Evolutionary conservation across 2,888 invertebrate species (phyloP).

Genomic region (Bimastos eiseni): DNA sequence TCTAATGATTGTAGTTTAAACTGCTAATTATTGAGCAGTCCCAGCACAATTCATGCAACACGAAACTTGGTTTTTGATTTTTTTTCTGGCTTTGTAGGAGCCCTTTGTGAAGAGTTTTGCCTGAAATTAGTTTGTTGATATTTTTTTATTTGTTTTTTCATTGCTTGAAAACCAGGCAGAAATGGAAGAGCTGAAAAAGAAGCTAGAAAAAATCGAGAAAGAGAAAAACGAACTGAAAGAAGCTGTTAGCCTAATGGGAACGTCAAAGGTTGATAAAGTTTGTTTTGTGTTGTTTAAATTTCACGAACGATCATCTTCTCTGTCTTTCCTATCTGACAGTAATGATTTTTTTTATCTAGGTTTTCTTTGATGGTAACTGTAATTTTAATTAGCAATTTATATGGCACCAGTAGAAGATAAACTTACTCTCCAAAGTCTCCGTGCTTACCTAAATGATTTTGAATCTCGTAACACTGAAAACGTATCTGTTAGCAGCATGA

Average conservation of each 20-base stretch:
- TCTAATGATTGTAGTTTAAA: too few relatives aligned
- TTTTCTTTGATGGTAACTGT: not conserved
- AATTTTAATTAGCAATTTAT: too few relatives aligned
- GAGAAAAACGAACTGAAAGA: conserved; percentile 19
- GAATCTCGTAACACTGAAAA: too few relatives aligned
- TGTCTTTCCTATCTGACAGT: not conserved
- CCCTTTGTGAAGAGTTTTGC: too few relatives aligned
- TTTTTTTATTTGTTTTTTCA: not conserved
- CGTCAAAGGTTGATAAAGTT: not conserved
- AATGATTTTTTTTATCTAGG: not conserved
- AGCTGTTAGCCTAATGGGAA: conserved; percentile 9
- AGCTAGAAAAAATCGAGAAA: conserved; percentile 19
- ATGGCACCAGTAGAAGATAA: too few relatives aligned
- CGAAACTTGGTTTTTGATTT: too few relatives aligned
- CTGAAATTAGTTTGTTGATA: not conserved
- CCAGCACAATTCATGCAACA: too few relatives aligned
- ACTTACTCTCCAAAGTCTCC: too few relatives aligned
- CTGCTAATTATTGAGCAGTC: too few relatives aligned
- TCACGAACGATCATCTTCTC: not conserved
- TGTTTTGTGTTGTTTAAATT: not conserved
- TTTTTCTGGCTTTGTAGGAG: too few relatives aligned
- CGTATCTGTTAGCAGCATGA: too few relatives aligned
- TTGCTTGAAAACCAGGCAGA: not conserved
- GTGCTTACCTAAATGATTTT: too few relatives aligned
- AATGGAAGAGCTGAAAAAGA: conserved; percentile 23